Conservation (phyloP, 2,797 vertebrate species). For the Mus caroli region DNA sequence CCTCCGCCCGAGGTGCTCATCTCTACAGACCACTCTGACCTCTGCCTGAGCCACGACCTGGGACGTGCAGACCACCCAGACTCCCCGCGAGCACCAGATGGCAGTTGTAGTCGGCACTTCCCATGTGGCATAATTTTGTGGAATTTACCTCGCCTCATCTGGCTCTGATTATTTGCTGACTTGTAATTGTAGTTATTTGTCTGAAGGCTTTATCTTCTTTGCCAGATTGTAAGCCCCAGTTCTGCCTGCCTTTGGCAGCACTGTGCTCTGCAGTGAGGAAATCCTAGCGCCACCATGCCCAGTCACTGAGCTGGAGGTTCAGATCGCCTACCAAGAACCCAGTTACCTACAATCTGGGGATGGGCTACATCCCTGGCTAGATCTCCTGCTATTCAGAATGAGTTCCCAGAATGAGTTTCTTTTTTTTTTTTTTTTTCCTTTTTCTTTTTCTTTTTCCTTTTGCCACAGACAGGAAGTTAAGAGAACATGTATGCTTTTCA, state of each 20-base stretch:
- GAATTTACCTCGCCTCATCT: conserved; percentile 59
- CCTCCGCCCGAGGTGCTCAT: background rate
- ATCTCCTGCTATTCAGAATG: background rate
- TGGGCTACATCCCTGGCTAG: background rate
- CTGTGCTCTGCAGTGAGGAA: fast-evolving
- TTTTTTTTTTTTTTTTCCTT: background rate
- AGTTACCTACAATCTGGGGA: background rate
- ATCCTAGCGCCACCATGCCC: background rate
- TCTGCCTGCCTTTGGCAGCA: background rate
- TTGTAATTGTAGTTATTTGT: conserved; percentile 42
- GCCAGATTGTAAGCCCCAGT: background rate
- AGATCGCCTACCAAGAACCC: background rate
- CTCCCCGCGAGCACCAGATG: conserved; percentile 22
- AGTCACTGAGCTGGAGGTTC: background rate
- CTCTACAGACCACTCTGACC: background rate
- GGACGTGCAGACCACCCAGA: conserved; percentile 66
- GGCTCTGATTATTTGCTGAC: conserved; percentile 72
- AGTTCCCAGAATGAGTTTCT: background rate
- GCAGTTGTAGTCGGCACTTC: background rate
- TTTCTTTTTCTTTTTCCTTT: background rate
- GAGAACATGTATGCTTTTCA: background rate
- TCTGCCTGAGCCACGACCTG: conserved; percentile 38
- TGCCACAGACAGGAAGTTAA: conserved; percentile 29
- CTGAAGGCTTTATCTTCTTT: conserved; percentile 34
- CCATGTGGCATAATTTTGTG: background rate